Evolutionary conservation across 2,888 invertebrate species (phyloP).

Genomic region (Craniophora ligustri): DNA sequence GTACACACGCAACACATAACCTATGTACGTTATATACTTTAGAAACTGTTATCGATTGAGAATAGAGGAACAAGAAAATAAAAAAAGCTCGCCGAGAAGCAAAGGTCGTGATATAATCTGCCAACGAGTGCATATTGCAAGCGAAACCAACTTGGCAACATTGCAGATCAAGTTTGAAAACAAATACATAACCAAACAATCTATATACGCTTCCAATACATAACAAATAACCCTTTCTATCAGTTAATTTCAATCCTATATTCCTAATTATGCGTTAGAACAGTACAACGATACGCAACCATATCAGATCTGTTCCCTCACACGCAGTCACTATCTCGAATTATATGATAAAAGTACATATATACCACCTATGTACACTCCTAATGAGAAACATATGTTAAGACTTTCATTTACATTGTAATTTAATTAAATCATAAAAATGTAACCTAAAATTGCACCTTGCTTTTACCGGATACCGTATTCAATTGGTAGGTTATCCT

Average conservation of each 20-base stretch:
- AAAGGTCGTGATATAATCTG: slow-evolving; percentile 68
- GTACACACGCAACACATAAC: slow-evolving; percentile 60
- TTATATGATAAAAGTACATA: slow-evolving; percentile 42
- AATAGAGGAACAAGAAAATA: slow-evolving; percentile 50
- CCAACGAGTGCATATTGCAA: slow-evolving; percentile 67
- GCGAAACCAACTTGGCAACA: slow-evolving; percentile 67
- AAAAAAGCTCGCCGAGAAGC: slow-evolving; percentile 61
- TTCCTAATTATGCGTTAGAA: slow-evolving; percentile 60
- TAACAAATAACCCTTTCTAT: slow-evolving; percentile 59
- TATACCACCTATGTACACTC: slow-evolving; percentile 50
- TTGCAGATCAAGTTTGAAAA: slow-evolving; percentile 69
- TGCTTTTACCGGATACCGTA: slow-evolving; percentile 71
- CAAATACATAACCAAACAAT: slow-evolving; percentile 70
- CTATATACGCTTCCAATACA: slow-evolving; percentile 56
- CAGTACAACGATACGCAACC: slow-evolving; percentile 63
- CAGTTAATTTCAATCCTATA: slow-evolving; percentile 60
- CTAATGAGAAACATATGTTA: slow-evolving; percentile 53
- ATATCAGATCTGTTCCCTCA: slow-evolving; percentile 60
- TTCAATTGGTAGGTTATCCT: slow-evolving; percentile 79
- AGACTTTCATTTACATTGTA: slow-evolving; percentile 60
- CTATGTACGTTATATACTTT: slow-evolving; percentile 52
- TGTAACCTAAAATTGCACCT: slow-evolving; percentile 77
- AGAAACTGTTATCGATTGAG: slow-evolving; percentile 66
- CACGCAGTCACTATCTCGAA: slow-evolving; percentile 56
- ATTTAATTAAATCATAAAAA: slow-evolving; percentile 59